phyloP scores from a whole-genome alignment of 2,797 vertebrate genomes.

The Sebastes dallii region DNA sequence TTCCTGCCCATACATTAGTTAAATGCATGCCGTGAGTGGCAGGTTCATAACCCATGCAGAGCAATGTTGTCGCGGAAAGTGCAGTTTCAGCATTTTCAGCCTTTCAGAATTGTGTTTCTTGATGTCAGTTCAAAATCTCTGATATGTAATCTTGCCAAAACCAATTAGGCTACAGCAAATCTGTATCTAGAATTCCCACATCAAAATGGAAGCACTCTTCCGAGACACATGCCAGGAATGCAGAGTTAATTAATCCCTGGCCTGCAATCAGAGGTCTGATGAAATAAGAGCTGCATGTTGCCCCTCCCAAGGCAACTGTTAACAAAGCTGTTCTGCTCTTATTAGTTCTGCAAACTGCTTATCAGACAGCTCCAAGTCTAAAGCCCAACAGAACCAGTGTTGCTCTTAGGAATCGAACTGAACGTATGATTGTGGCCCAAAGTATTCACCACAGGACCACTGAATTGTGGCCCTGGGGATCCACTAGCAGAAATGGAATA shows the following conservation, averaged over 20 bases:
- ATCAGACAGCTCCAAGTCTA: slow-evolving; percentile 47
- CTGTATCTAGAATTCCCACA: slow-evolving; percentile 61
- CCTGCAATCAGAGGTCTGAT: slow-evolving; percentile 63
- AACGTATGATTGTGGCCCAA: slow-evolving; percentile 19
- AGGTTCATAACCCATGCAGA: slow-evolving; percentile 23
- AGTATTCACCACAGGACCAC: not conserved
- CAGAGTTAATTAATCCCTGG: slow-evolving; percentile 80
- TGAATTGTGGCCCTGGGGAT: not conserved
- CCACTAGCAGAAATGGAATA: too few relatives aligned
- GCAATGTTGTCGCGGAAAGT: not conserved
- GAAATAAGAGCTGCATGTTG: slow-evolving; percentile 63
- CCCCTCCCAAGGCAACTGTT: slow-evolving; percentile 68
- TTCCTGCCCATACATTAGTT: not conserved
- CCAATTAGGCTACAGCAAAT: slow-evolving; percentile 79
- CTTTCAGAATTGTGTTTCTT: slow-evolving; percentile 68
- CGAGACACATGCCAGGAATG: slow-evolving; percentile 65
- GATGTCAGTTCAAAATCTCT: slow-evolving; percentile 75
- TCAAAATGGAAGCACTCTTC: slow-evolving; percentile 62
- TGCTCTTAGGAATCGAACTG: not conserved
- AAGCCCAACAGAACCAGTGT: slow-evolving; percentile 8
- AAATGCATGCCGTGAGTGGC: not conserved
- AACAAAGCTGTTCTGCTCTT: slow-evolving; percentile 57
- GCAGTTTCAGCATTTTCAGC: slow-evolving; percentile 40
- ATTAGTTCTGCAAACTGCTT: slow-evolving; percentile 70
- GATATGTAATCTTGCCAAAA: slow-evolving; percentile 77